Conservation (phyloP, 2,888 invertebrate species). For the Bedellia somnulentella region DNA sequence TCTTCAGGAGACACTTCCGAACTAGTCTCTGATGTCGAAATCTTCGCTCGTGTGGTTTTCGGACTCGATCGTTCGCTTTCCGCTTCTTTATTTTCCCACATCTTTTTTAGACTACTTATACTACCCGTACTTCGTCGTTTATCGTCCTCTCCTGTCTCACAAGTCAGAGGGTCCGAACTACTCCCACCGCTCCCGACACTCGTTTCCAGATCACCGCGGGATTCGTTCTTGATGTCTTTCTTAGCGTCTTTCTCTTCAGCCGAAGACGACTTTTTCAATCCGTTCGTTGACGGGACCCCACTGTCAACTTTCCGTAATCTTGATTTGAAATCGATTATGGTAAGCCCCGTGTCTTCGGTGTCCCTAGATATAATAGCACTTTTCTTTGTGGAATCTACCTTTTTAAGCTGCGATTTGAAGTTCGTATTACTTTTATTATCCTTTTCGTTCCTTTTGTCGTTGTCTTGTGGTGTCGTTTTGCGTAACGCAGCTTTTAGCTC, state of each 20-base stretch:
- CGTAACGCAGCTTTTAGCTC: conserved; percentile 56
- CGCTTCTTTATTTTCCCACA: conserved; percentile 85
- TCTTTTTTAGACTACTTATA: conserved; percentile 87
- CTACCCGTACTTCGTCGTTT: conserved; percentile 90
- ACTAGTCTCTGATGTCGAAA: too few species aligned
- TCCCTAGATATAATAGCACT: conserved; percentile 56
- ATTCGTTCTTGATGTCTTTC: conserved; percentile 19
- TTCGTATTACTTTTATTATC: conserved; percentile 43
- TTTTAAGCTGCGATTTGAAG: conserved; percentile 72
- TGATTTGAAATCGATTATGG: conserved; percentile 83
- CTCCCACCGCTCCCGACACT: conserved; percentile 39
- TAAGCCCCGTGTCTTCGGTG: conserved; percentile 51
- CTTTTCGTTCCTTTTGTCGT: conserved; percentile 20
- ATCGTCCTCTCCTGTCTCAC: conserved; percentile 66
- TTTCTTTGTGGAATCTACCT: conserved; percentile 72
- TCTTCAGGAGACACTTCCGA: conserved; percentile 33
- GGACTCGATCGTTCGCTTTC: too few species aligned
- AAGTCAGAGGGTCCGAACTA: conserved; percentile 21
- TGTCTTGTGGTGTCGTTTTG: conserved; percentile 28
- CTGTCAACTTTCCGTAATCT: conserved; percentile 80
- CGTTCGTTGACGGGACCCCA: conserved; percentile 36
- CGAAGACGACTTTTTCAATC: conserved; percentile 32
- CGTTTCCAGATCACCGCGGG: conserved; percentile 32
- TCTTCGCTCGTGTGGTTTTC: too few species aligned
- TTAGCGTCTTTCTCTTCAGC: conserved; percentile 21